Evolutionary conservation across 2,888 invertebrate species (phyloP), one percentile per base, ranked within the genome.

Genomic region (Sinopyrophorus schimmeli): DNA sequence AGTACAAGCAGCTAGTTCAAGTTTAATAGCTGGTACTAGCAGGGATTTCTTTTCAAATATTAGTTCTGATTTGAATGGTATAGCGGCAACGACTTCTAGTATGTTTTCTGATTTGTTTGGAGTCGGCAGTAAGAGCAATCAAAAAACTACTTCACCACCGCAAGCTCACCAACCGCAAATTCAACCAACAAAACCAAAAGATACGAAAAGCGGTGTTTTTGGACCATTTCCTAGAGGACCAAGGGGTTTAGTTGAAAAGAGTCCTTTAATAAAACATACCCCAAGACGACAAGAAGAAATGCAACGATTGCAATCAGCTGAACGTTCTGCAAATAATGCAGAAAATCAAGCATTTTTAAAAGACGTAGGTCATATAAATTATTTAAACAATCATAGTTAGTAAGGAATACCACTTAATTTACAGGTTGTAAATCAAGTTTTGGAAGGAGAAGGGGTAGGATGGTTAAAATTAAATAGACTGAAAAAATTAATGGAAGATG

Each of bases 401-500:
- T n/a, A n/a, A n/a, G n/a, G n/a, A n/a, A n/a, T n/a, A n/a, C n/a
- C n/a, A 6, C 10, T 30, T 30, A 6, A 39, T 66, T n/a, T 65
- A 2, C 66, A 88, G 84, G 79, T 92, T 37, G 83, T 92, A 1
- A 86, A 82, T 66, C 87, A 86, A 71, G 92, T 94, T 1, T 71
- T 93, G 42, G 87, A 89, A 53, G 96, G 96, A 2, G 93, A 95
- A 74, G 94, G 95, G 0, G 91, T 99, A 0, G 95, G 97, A 10
- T 98, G 98, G 94, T 78, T 99, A 32, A 95, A 97, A 70, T 76
- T 95, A 10, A 93, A 91, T 67, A 82, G 95, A 14, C 78, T 97
- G 35, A 92, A 91, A 69, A 96, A 95, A 67, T 76, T 99, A 16
- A 95, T 99, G 93, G 98, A 99, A 71, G 98, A 99, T 72, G 99